Conservation (phyloP, 2,888 invertebrate genomes). For the Netelia inedita region DNA sequence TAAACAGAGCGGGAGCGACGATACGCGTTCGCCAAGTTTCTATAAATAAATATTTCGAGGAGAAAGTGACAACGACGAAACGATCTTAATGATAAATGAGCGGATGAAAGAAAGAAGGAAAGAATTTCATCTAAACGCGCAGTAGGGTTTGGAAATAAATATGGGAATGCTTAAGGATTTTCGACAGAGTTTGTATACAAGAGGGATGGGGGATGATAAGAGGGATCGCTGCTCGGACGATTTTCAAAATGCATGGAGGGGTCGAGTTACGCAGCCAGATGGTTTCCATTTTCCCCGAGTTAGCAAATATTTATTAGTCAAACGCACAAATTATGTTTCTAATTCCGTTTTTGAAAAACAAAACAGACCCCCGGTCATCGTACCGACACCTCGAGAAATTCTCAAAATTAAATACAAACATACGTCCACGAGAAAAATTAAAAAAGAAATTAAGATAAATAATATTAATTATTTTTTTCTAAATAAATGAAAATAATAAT, state of each 20-base stretch:
- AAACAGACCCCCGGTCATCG: too few relatives aligned
- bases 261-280: constrained; percentile 2
- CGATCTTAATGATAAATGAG: not conserved
- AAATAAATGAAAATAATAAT: too few relatives aligned
- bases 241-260: constrained; percentile 9
- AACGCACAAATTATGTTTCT: not conserved
- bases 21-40: not conserved
- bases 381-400: too few relatives aligned
- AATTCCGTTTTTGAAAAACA: too few relatives aligned
- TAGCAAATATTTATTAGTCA: constrained; percentile 8
- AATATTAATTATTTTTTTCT: too few relatives aligned
- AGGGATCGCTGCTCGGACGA: not conserved
- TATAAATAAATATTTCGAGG: constrained; percentile 9
- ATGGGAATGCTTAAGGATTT: constrained; percentile 4
- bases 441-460: too few relatives aligned
- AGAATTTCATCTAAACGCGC: not conserved
- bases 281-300: not conserved
- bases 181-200: not conserved
- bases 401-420: too few relatives aligned
- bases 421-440: too few relatives aligned
- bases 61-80: not conserved
- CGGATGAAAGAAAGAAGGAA: not conserved
- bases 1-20: not conserved
- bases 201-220: not conserved
- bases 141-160: constrained; percentile 45